These are phyloP conservation scores for Lydus trimaculatus DNA, from an alignment of 2,888 invertebrate genomes.

Conservation along the genomic window DNA sequence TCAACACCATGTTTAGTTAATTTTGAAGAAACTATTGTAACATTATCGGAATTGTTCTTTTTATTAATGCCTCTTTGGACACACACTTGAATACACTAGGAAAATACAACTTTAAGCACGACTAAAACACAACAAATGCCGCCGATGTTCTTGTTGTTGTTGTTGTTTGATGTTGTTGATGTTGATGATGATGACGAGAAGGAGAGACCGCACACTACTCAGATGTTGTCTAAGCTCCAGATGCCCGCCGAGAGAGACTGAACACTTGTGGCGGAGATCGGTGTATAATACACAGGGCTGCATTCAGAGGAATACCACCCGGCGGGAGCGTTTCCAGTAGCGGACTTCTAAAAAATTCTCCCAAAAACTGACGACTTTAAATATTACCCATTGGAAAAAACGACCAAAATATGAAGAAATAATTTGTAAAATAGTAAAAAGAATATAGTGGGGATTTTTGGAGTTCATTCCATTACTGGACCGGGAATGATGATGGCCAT, in stretches of 20 bases:
- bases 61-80: too few relatives aligned
- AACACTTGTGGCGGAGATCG: conserved; percentile 31
- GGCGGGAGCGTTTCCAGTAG: conserved; percentile 22
- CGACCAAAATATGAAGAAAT: neutral
- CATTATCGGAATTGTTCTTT: neutral
- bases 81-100: conserved; percentile 4
- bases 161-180: neutral
- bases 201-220: conserved; percentile 34
- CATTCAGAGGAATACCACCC: conserved; percentile 32
- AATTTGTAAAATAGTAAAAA: too few relatives aligned
- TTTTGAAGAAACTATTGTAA: conserved; percentile 1
- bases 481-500: conserved; percentile 25
- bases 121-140: conserved; percentile 24
- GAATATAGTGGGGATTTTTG: neutral
- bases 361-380: conserved; percentile 15
- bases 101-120: neutral
- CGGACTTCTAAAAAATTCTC: conserved; percentile 23
- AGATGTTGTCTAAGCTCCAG: conserved; percentile 45
- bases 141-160: conserved; percentile 11
- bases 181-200: conserved; percentile 7
- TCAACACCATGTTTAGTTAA: conserved; percentile 18
- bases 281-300: conserved; percentile 27
- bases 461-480: neutral
- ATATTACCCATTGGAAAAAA: neutral
- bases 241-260: conserved; percentile 45